Base-by-base conservation (phyloP, 2,113 vertebrate species). In the Astatoreochromis straeleni region DNA sequence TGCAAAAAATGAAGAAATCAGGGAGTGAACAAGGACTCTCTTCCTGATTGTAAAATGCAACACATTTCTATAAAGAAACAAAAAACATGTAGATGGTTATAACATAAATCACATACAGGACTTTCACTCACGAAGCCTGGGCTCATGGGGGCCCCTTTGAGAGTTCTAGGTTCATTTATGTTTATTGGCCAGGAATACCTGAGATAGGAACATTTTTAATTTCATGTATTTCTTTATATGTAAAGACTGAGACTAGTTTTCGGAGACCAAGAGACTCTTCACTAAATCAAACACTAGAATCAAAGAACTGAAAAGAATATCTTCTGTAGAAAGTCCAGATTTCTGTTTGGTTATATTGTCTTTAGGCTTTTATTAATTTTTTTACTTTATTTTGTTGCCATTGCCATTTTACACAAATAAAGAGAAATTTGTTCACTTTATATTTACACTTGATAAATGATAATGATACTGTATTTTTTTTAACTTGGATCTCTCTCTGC, bases 401-500 rank as follows among this genome's bases (percentile, higher is more conserved):
- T 35, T 65, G 0, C 3, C 33, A 68, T 68, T 68, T 40, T 68
- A 68, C 33, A 40, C n/a, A 68, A 68, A 38, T 5, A 21, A 1
- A 40, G 10, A 40, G 1, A 21, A 8, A 40, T 40, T 68, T 68
- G 38, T 26, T 3, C n/a, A 14, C 7, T 40, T 40, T 68, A 8
- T 68, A 68, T 24, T 38, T 40, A 21, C 35, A 40, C 35, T 68
- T 42, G 63, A 24, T 42, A 21, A 40, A 70, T 70, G 63, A 68
- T n/a, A 68, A 38, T 38, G 60, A 63, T n/a, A 35, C 4, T 40
- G 3, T 24, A 70, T 38, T 38, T 14, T 38, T 14, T 38, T 0
- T 38, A 70, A 42, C 63, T 65, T 38, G 0, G 3, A 1, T 40
- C 0, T 70, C 0, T 14, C n/a, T 42, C 35, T 40, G 19, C n/a